These are phyloP conservation scores for Phalacrocorax brasilianus DNA, from an alignment of 2,113 vertebrate species.

Conservation along the genomic window DNA sequence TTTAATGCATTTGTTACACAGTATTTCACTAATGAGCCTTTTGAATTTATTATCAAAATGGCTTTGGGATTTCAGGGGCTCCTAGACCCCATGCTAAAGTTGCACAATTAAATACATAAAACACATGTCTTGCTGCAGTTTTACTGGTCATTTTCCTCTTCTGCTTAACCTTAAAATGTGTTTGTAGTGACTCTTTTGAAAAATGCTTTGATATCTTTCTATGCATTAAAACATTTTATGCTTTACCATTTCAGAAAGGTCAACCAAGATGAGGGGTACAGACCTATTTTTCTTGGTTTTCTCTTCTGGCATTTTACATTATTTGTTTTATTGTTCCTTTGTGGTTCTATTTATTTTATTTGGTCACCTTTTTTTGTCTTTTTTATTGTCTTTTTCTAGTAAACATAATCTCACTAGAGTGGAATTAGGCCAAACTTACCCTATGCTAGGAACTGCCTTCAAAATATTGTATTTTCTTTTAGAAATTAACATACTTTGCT, in stretches of 20 bases:
- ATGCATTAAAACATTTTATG: conserved; percentile 14
- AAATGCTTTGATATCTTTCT: neutral
- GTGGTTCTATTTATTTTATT: neutral
- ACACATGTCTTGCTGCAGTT: neutral
- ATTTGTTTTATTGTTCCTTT: neutral
- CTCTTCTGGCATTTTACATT: neutral
- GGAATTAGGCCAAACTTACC: neutral
- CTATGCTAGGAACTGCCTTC: neutral
- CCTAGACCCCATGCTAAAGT: neutral
- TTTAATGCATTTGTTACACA: neutral
- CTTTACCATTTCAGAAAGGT: conserved; percentile 29
- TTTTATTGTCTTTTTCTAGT: neutral
- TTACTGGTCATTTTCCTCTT: neutral
- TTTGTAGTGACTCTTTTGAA: neutral
- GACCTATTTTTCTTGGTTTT: neutral
- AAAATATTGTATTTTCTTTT: neutral
- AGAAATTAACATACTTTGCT: neutral
- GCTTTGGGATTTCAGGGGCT: neutral
- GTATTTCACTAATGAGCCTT: neutral
- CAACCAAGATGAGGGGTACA: neutral
- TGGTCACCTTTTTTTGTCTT: neutral
- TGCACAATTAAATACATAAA: neutral
- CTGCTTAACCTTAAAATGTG: conserved; percentile 24
- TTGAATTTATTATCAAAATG: neutral
- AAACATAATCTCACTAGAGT: neutral